phyloP scores from a whole-genome alignment of 2,888 invertebrate species.

The Tinea trinotella region DNA sequence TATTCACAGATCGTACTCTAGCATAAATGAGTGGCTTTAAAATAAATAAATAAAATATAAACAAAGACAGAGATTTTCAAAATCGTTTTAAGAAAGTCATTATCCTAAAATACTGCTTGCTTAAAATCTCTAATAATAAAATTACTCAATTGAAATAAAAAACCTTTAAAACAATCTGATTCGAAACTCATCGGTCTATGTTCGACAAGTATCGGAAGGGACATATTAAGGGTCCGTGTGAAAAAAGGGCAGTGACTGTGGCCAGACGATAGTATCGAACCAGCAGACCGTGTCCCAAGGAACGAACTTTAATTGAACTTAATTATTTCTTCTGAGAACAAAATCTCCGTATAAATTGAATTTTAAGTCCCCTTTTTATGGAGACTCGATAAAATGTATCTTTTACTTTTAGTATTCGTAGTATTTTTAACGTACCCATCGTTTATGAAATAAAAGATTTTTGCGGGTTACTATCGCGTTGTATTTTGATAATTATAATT shows the following conservation, averaged over 20 bases:
- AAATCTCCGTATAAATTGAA: slow-evolving; percentile 23
- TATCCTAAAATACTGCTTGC: too few relatives aligned
- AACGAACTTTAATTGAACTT: slow-evolving; percentile 37
- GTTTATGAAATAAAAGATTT: too few relatives aligned
- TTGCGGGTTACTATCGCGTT: too few relatives aligned
- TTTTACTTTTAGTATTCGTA: neutral
- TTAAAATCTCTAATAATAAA: neutral
- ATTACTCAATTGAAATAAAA: neutral
- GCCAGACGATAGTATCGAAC: slow-evolving; percentile 37
- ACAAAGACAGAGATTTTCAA: too few relatives aligned
- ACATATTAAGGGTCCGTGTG: slow-evolving; percentile 41
- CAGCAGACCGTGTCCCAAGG: slow-evolving; percentile 36
- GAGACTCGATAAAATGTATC: neutral
- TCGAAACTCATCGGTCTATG: too few relatives aligned
- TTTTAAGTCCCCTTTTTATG: slow-evolving; percentile 16
- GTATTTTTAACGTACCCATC: neutral
- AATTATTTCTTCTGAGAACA: slow-evolving; percentile 28
- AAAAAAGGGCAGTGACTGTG: slow-evolving; percentile 41
- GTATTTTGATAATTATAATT: too few relatives aligned
- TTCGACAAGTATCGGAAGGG: slow-evolving; percentile 30
- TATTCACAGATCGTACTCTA: too few relatives aligned
- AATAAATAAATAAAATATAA: too few relatives aligned
- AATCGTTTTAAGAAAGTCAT: too few relatives aligned
- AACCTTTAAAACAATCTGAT: neutral
- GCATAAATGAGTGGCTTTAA: too few relatives aligned